These are phyloP conservation scores for Nanorana parkeri DNA, from an alignment of 2,113 vertebrate species.

Conservation along the genomic window DNA sequence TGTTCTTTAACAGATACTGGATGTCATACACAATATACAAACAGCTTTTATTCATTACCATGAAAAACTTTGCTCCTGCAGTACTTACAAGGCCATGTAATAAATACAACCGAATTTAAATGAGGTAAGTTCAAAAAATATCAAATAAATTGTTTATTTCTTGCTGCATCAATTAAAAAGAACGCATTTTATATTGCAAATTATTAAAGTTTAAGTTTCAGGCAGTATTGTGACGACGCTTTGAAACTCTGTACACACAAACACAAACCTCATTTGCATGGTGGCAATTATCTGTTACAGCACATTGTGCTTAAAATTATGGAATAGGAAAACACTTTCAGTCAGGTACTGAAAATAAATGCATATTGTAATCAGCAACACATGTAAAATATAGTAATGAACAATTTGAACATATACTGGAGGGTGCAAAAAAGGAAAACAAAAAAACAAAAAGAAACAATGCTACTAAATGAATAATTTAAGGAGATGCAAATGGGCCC, in stretches of 20 bases:
- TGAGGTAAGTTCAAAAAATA: conserved; percentile 86
- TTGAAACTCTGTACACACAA: conserved; percentile 76
- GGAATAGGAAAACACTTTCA: conserved; percentile 85
- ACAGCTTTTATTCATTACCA: conserved; percentile 83
- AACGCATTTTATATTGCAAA: conserved; percentile 71
- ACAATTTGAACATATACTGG: conserved; percentile 79
- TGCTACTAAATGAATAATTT: conserved; percentile 79
- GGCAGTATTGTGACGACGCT: conserved; percentile 78
- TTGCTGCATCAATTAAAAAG: conserved; percentile 77
- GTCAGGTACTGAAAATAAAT: conserved; percentile 87
- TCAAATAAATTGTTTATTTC: conserved; percentile 82
- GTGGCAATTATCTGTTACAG: conserved; percentile 78
- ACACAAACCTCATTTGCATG: conserved; percentile 72
- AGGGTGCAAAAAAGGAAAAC: conserved; percentile 66
- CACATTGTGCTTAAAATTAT: conserved; percentile 88
- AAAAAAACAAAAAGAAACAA: conserved; percentile 58
- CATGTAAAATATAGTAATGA: conserved; percentile 84
- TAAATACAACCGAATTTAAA: conserved; percentile 91
- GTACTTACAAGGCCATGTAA: conserved; percentile 87
- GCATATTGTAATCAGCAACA: conserved; percentile 80
- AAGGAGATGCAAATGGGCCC: conserved; percentile 77
- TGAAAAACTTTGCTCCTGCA: conserved; percentile 78
- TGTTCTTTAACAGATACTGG: conserved; percentile 75
- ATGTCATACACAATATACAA: conserved; percentile 96
- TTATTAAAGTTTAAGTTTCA: conserved; percentile 75